Conservation (phyloP, 1,140 invertebrate genomes). For the Aphaenogaster ashmeadi region DNA sequence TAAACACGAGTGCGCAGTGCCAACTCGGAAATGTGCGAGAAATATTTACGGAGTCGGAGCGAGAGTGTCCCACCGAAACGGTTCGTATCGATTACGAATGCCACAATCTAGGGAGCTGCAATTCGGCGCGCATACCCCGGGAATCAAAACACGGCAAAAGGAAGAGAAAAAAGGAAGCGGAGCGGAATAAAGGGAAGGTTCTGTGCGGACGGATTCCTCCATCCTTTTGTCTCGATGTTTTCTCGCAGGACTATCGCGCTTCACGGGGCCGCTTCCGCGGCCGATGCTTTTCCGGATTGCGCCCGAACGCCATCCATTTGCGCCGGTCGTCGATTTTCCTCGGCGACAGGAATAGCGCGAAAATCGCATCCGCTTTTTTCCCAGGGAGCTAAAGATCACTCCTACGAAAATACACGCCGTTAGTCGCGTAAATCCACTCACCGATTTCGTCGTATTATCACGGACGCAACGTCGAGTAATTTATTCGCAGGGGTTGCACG, state of each 20-base stretch:
- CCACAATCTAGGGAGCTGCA: conserved; percentile 16
- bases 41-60: conserved; percentile 21
- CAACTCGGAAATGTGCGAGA: conserved; percentile 22
- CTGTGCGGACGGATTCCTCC: conserved; percentile 35
- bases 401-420: conserved; percentile 26
- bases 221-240: conserved; percentile 57
- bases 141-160: conserved; percentile 40
- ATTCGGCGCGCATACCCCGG: conserved; percentile 9
- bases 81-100: conserved; percentile 44
- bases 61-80: conserved; percentile 3
- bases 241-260: conserved; percentile 67
- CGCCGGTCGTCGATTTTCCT: conserved; percentile 57
- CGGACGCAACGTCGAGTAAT: conserved; percentile 2
- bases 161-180: neutral
- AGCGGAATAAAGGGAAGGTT: conserved; percentile 23
- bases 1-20: conserved; percentile 3
- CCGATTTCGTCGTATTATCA: conserved; percentile 1
- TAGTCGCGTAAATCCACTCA: conserved; percentile 21
- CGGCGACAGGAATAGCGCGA: conserved; percentile 32
- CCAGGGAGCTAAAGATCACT: conserved; percentile 25
- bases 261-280: conserved; percentile 41
- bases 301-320: conserved; percentile 38
- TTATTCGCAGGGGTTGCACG: neutral
- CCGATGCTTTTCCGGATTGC: conserved; percentile 65
- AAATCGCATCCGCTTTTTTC: conserved; percentile 54